Evolutionary conservation across 2,113 vertebrate genomes (phyloP).

Genomic region (Myodes glareolus): DNA sequence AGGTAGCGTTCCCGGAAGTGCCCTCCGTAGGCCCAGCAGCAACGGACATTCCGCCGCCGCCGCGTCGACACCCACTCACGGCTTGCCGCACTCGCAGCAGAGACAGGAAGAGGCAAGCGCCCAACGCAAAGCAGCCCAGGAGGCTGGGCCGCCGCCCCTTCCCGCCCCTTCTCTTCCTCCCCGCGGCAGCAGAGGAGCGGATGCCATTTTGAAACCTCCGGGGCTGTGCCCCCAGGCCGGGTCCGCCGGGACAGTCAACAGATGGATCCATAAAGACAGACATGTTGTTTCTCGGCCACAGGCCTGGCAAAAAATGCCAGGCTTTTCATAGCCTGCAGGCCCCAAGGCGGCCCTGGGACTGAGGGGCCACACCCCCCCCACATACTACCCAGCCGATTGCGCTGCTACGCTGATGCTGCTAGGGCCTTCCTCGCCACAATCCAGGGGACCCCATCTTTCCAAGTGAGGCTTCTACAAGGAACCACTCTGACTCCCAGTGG

Average conservation of each 20-base stretch:
- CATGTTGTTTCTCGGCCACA: neutral
- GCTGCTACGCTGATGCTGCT: neutral
- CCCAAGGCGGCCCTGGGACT: neutral
- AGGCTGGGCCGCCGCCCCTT: slow-evolving; percentile 79
- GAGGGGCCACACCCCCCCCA: slow-evolving; percentile 76
- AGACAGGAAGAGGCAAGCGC: slow-evolving; percentile 80
- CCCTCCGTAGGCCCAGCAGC: slow-evolving; percentile 53
- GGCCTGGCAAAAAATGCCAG: neutral
- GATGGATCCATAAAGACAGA: slow-evolving; percentile 42
- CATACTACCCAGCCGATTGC: neutral
- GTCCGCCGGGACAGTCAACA: slow-evolving; percentile 73
- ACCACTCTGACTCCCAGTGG: neutral
- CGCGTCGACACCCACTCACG: slow-evolving; percentile 72
- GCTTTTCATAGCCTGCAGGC: slow-evolving; percentile 37
- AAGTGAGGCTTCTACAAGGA: neutral
- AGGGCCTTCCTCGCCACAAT: neutral
- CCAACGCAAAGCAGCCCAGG: slow-evolving; percentile 76
- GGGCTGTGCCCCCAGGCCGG: slow-evolving; percentile 76
- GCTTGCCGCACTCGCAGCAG: slow-evolving; percentile 61
- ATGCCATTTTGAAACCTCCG: slow-evolving; percentile 83
- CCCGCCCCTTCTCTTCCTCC: slow-evolving; percentile 81
- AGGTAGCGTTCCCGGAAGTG: slow-evolving; percentile 13
- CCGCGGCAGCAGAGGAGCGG: slow-evolving; percentile 66
- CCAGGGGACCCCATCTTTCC: neutral
- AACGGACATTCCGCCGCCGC: slow-evolving; percentile 61